A percentile compares a stretch with the other conserved stretches of the same genome.
Evolutionary conservation across 92 coral and sea anemone genomes (phyloP).

Genomic region (Muricea muricata): DNA sequence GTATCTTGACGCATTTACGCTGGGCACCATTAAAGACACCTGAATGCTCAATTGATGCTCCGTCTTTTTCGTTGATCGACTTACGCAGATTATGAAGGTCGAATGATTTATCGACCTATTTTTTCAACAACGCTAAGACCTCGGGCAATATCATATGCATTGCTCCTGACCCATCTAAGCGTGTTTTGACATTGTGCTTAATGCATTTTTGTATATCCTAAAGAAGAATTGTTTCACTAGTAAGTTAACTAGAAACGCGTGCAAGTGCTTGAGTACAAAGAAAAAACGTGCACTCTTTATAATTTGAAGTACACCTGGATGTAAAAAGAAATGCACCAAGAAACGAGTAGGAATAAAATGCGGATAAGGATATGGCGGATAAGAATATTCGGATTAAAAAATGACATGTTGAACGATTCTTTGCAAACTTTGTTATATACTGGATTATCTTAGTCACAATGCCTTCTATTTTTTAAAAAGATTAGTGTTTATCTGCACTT

Average conservation of each 20-base stretch:
- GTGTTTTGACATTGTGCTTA: conserved; percentile 2
- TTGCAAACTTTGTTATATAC: no score
- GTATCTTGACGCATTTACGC: conserved; percentile 23
- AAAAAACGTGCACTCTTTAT: conserved; percentile 4
- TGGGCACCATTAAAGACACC: conserved; percentile 12
- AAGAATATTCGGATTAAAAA: no score
- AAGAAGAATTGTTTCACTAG: background rate
- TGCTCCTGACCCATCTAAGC: conserved; percentile 1
- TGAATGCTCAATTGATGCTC: conserved; percentile 28
- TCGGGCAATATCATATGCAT: conserved; percentile 10
- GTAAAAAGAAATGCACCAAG: background rate
- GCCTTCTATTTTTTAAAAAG: no score
- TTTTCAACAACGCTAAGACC: conserved; percentile 25
- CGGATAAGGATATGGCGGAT: no score
- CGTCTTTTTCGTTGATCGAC: background rate
- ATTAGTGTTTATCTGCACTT: no score
- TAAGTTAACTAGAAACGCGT: no score
- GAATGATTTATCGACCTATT: background rate
- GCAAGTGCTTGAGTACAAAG: background rate
- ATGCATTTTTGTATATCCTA: background rate
- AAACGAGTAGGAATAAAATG: no score
- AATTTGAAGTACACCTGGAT: background rate
- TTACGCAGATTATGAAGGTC: conserved; percentile 2
- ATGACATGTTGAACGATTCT: no score
- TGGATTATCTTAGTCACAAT: no score